Base-by-base conservation (phyloP, 1,140 invertebrate species). In the Tachypleus tridentatus region DNA sequence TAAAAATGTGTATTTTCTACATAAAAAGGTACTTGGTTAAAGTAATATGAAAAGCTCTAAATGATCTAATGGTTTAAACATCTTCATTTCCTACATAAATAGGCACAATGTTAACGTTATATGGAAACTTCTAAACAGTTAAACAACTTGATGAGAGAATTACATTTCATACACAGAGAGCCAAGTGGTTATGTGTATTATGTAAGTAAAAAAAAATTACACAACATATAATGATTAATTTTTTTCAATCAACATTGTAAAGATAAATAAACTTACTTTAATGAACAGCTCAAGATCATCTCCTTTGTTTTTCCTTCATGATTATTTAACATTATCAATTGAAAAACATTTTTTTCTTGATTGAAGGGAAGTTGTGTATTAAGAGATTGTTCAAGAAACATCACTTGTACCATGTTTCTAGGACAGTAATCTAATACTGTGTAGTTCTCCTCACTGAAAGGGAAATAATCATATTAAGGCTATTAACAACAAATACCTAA, bases 261-360 rank as follows among this genome's bases (percentile, higher is more conserved):
- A 53, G 49, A 63, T n/a, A 58, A 49, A 54, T 47, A 59, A 59
- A 69, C 64, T 52, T 86, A 90, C 74, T 89, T 87, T 69, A 82
- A 84, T 56, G 82, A 79, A 70, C 87, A 90, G 10, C 82, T 85
- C 71, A 88, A 77, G 63, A 87, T 84, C 82, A 88, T 84, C 79
- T 89, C 87, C n/a, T 87, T 76, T 53, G 84, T 87, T 72, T 86
- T 86, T 56, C 81, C 83, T 48, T 87, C 84, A 74, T 87, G 82
- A 77, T 93, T 93, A 76, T 91, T 88, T 29, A 93, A 78, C 70
- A 93, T 81, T 0, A 88, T 91, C 62, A 93, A 78, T 60, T 90
- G 80, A 71, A 93, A 81, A 48, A 88, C 80, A 76, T 88, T 84
- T 70, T 85, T 82, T 51, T 80, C 78, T 7, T 8, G 53, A 63